Percentiles rank a stretch among this genome's conserved stretches.
phyloP scores from a whole-genome alignment of 2,888 invertebrate species.

The Brachylomia viminalis region DNA sequence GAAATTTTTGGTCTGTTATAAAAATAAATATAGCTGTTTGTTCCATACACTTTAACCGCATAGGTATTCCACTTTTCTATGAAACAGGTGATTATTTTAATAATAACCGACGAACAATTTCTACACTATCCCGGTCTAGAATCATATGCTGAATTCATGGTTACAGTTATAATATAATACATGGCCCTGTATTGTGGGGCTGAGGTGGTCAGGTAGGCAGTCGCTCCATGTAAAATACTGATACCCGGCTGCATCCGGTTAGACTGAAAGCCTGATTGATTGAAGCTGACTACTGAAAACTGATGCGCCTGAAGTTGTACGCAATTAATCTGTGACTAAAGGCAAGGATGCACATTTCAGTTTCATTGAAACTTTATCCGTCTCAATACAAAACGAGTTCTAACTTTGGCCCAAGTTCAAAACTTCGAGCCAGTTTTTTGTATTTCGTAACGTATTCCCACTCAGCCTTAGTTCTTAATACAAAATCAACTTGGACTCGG shows the following conservation, averaged over 20 bases:
- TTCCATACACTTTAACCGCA: too few species aligned
- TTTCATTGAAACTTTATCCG: background rate
- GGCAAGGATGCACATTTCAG: background rate
- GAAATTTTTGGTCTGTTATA: too few species aligned
- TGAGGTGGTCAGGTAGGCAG: background rate
- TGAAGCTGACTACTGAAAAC: background rate
- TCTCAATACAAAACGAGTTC: background rate
- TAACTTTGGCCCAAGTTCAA: background rate
- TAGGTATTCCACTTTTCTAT: too few species aligned
- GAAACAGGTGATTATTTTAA: too few species aligned
- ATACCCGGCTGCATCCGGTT: background rate
- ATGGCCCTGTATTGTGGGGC: too few species aligned
- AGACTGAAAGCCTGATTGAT: background rate
- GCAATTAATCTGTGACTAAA: background rate
- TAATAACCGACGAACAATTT: too few species aligned
- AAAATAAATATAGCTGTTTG: too few species aligned
- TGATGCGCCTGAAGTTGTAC: background rate
- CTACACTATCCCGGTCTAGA: too few species aligned
- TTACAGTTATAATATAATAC: too few species aligned
- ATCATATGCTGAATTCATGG: too few species aligned
- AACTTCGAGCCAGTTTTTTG: background rate
- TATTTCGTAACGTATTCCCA: background rate
- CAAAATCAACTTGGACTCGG: background rate
- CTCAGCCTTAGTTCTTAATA: background rate
- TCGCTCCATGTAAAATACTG: background rate